Percentiles rank a stretch among this genome's conserved stretches.
Evolutionary conservation across 1,140 invertebrate species (phyloP).

Genomic region (Helicoverpa zea): DNA sequence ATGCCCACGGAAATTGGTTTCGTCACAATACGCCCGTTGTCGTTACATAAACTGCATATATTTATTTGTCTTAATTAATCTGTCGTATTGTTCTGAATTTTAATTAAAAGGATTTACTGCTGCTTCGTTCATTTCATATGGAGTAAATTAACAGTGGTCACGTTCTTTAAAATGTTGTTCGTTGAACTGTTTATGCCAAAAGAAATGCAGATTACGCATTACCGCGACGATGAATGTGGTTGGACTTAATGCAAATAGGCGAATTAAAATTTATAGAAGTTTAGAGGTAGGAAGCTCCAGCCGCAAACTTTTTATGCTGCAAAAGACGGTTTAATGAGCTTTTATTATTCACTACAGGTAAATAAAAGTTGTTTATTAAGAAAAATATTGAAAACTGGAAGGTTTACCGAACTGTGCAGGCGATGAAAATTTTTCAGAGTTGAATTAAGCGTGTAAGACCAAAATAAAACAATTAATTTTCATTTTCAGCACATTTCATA

Average conservation of each 20-base stretch:
- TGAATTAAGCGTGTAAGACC: not conserved
- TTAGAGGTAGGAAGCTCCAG: slow-evolving; percentile 7
- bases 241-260: slow-evolving; percentile 43
- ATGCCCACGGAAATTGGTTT: slow-evolving; percentile 55
- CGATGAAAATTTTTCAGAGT: not conserved
- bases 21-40: slow-evolving; percentile 35
- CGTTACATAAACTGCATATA: slow-evolving; percentile 5
- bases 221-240: slow-evolving; percentile 22
- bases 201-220: slow-evolving; percentile 34
- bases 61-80: slow-evolving; percentile 39
- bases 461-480: too few species aligned
- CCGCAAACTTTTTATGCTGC: slow-evolving; percentile 17
- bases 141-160: not conserved
- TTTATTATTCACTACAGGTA: slow-evolving; percentile 28
- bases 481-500: too few species aligned
- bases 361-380: slow-evolving; percentile 4
- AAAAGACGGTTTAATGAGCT: slow-evolving; percentile 37
- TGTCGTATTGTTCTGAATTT: slow-evolving; percentile 1
- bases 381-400: slow-evolving; percentile 14
- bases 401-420: not conserved
- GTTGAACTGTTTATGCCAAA: slow-evolving; percentile 26
- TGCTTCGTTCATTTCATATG: not conserved
- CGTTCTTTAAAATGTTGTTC: not conserved
- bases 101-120: not conserved
- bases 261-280: slow-evolving; percentile 39